Conservation (phyloP, 1,140 invertebrate species). For the Macrostomum lignano region DNA sequence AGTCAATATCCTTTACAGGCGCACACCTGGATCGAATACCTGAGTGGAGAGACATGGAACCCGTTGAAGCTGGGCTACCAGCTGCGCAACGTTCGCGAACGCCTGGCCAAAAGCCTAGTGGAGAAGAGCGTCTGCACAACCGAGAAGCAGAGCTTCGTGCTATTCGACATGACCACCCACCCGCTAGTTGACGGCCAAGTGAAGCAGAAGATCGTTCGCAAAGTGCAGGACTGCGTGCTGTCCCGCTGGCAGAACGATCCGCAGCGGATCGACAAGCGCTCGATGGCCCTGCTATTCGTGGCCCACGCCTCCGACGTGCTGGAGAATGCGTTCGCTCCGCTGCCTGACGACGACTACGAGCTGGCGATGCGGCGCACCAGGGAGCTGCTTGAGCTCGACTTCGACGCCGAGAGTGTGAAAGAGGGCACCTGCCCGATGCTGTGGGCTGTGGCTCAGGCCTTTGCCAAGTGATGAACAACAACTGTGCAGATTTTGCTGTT, state of each 20-base stretch:
- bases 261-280: conserved; percentile 75
- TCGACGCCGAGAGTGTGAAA: conserved; percentile 64
- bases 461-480: conserved; percentile 47
- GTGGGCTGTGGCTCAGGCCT: conserved; percentile 91
- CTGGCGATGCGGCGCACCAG: conserved; percentile 80
- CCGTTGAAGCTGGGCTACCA: conserved; percentile 90
- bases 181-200: conserved; percentile 73
- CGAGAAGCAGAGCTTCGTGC: conserved; percentile 94
- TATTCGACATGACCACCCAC: conserved; percentile 99
- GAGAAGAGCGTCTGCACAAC: conserved; percentile 98
- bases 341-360: conserved; percentile 94
- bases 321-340: conserved; percentile 93
- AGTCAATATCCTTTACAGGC: no score
- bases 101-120: conserved; percentile 91
- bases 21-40: conserved; percentile 98
- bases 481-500: neutral
- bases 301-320: conserved; percentile 90
- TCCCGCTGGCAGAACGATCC: conserved; percentile 86
- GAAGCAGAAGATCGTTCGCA: conserved; percentile 87
- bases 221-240: conserved; percentile 72
- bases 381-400: conserved; percentile 73
- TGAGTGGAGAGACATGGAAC: conserved; percentile 99
- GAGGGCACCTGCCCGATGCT: conserved; percentile 42
- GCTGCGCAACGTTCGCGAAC: conserved; percentile 85
- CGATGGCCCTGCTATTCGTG: conserved; percentile 63